Base-by-base conservation (phyloP, 2,888 invertebrate species). In the Phalera bucephala region DNA sequence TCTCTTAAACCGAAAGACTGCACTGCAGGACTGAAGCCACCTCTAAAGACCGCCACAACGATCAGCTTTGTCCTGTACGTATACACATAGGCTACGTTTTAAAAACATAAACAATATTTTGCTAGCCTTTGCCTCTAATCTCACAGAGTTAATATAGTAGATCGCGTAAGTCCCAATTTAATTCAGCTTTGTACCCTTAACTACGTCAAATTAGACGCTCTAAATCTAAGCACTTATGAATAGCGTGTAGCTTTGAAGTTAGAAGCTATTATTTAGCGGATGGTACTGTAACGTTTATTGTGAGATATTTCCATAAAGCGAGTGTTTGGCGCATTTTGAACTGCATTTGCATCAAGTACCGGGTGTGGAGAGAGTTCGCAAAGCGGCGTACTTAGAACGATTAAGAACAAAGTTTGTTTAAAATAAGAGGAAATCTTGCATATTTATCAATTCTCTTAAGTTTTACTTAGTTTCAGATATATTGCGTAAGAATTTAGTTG, bases 261-360 rank as follows among this genome's bases (percentile, higher is more conserved):
- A 9, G 7, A 14, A 11, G 12, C 2, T 8, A 27, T 1, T 9
- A 9, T 9, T 27, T 14, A 26, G 27, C 13, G 5, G 4, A 27
- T 14, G 27, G 14, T 4, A 30, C 12, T 34, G 9, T 31, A 15
- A 43, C 34, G 31, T 49, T 49, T 47, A 36, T 37, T 39, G 46
- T 29, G 45, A 54, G 53, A 58, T 51, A 56, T 50, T 50, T 52
- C 38, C 52, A 46, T 50, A 53, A 46, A 42, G 45, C 42, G 34
- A 36, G 38, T 26, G 35, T 34, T 35, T 40, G 15, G 37, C 31
- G 13, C 31, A 52, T 45, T 63, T 62, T 47, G 48, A 61, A 52
- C 49, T 47, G 44, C 51, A 56, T 64, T 61, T 63, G 54, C 60
- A 56, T 58, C 40, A 52, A 64, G 44, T 44, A 45, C 49, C 43